Conservation (phyloP, 2,797 vertebrate genomes). For the Typhlichthys subterraneus region DNA sequence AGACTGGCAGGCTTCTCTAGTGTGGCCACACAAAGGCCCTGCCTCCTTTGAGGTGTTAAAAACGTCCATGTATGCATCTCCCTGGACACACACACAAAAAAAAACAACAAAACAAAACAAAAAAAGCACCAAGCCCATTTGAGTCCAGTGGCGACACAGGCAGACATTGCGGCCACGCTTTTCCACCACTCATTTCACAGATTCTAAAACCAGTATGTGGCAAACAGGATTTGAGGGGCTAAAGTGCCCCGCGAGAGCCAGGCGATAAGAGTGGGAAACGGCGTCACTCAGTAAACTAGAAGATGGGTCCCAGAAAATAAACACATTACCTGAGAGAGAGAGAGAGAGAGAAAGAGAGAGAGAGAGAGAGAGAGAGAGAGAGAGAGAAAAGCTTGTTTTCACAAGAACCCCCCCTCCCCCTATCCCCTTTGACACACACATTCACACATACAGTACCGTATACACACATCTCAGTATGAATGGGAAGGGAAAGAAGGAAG, state of each 20-base stretch:
- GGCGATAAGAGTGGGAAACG: constrained; percentile 82
- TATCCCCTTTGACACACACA: constrained; percentile 20
- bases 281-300: constrained; percentile 76
- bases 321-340: constrained; percentile 79
- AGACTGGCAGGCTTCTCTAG: constrained; percentile 81
- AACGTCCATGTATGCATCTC: constrained; percentile 87
- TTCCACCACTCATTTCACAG: constrained; percentile 84
- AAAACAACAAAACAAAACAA: constrained; percentile 41
- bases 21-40: constrained; percentile 81
- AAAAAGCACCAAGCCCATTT: constrained; percentile 79
- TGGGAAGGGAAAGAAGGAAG: too few species aligned
- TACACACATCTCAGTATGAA: too few species aligned
- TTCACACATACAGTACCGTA: constrained; percentile 31
- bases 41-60: constrained; percentile 87
- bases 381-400: constrained; percentile 60
- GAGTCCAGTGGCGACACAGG: constrained; percentile 80
- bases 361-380: constrained; percentile 22
- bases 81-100: constrained; percentile 73
- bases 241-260: constrained; percentile 82
- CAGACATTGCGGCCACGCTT: constrained; percentile 84
- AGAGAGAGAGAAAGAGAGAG: constrained; percentile 35
- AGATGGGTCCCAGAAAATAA: constrained; percentile 79
- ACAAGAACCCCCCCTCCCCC: constrained; percentile 54
- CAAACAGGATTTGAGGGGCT: constrained; percentile 86
- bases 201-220: constrained; percentile 85